These are phyloP conservation scores for Mycetomoellerius zeteki DNA, from an alignment of 1,140 invertebrate genomes.

Conservation along the genomic window DNA sequence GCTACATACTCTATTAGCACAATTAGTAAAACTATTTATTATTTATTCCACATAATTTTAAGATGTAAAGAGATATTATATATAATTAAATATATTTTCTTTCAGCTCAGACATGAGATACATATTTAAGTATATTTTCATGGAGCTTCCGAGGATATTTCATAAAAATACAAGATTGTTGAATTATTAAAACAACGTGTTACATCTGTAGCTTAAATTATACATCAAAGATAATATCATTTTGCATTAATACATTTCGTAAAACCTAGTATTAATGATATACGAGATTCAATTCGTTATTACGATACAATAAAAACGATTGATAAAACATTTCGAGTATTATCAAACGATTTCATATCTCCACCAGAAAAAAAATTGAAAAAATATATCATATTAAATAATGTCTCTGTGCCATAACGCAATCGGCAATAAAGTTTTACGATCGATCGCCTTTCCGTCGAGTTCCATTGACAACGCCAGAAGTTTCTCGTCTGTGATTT, in stretches of 20 bases:
- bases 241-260: background rate
- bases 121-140: too few species aligned
- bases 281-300: background rate
- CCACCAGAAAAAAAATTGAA: background rate
- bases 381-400: slow-evolving; percentile 6
- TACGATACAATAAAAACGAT: background rate
- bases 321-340: slow-evolving; percentile 3
- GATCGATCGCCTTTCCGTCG: background rate
- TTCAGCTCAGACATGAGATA: background rate
- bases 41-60: background rate
- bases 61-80: background rate
- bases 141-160: background rate
- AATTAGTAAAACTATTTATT: background rate
- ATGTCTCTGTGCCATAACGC: background rate
- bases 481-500: slow-evolving; percentile 24
- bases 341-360: background rate
- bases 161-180: background rate
- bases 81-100: background rate
- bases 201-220: background rate
- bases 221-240: background rate
- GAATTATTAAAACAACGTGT: background rate
- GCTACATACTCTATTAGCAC: background rate
- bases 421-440: slow-evolving; percentile 33
- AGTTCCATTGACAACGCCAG: background rate
- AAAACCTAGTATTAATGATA: background rate